Percentiles rank a stretch among this genome's conserved stretches.
Evolutionary conservation across 2,888 invertebrate genomes (phyloP).

Genomic region (Brenthis hecate): DNA sequence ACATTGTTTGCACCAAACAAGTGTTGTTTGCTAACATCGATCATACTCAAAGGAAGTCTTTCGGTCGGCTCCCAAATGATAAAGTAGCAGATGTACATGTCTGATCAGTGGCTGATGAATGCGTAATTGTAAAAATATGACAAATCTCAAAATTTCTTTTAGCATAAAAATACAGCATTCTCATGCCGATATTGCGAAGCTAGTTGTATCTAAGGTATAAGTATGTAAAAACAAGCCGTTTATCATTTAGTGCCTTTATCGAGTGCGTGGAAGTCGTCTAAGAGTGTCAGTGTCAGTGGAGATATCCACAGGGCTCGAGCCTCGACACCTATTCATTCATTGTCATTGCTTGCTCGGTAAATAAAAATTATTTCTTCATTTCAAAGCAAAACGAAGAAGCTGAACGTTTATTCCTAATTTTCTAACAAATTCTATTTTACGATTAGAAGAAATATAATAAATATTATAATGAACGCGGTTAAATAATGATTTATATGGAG

Average conservation of each 20-base stretch:
- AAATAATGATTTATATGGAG: no score
- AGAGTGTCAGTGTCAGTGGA: slow-evolving; percentile 54
- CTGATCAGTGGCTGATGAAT: slow-evolving; percentile 57
- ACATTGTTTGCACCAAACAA: slow-evolving; percentile 52
- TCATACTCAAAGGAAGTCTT: slow-evolving; percentile 58
- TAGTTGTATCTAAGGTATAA: slow-evolving; percentile 46
- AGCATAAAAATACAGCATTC: slow-evolving; percentile 58
- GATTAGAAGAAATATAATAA: background rate
- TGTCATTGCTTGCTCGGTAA: slow-evolving; percentile 27
- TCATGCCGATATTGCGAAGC: slow-evolving; percentile 69
- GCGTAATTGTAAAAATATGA: slow-evolving; percentile 46
- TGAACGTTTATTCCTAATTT: slow-evolving; percentile 4
- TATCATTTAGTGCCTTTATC: slow-evolving; percentile 80
- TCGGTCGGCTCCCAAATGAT: slow-evolving; percentile 78
- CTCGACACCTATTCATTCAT: slow-evolving; percentile 40
- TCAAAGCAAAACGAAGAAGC: slow-evolving; percentile 25
- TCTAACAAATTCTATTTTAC: background rate
- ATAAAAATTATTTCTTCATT: slow-evolving; percentile 22
- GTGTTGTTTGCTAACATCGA: slow-evolving; percentile 67
- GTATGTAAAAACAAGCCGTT: slow-evolving; percentile 65
- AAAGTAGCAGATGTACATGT: slow-evolving; percentile 70
- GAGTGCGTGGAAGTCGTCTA: slow-evolving; percentile 67
- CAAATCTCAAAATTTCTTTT: slow-evolving; percentile 41
- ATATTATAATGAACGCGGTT: background rate
- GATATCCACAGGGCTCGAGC: slow-evolving; percentile 47